These are phyloP conservation scores for Danio choprae DNA, from an alignment of 2,797 vertebrate genomes.

Conservation along the genomic window DNA sequence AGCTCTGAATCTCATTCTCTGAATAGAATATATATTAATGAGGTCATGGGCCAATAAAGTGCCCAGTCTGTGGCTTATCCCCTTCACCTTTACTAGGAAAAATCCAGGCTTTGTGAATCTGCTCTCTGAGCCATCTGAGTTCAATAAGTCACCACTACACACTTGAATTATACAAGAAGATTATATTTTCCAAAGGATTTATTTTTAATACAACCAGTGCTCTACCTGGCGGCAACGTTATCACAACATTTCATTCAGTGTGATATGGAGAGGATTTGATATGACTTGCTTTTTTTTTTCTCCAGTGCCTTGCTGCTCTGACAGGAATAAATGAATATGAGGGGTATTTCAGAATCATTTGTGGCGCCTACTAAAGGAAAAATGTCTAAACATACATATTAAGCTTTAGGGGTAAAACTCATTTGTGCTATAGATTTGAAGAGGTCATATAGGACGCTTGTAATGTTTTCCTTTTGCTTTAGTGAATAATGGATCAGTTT, in stretches of 20 bases:
- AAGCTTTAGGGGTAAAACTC: no score
- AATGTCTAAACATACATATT: neutral
- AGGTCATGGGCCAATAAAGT: conserved; percentile 17
- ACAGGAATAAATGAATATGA: neutral
- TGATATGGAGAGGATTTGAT: conserved; percentile 25
- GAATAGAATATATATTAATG: conserved; percentile 15
- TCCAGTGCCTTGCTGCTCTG: neutral
- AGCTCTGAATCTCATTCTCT: conserved; percentile 7
- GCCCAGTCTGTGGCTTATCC: conserved; percentile 7
- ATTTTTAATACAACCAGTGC: conserved; percentile 17
- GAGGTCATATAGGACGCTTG: no score
- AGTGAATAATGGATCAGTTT: no score
- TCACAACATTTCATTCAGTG: neutral
- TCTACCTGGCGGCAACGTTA: neutral
- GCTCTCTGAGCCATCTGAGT: conserved; percentile 1
- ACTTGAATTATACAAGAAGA: conserved; percentile 29
- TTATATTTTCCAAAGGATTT: conserved; percentile 38
- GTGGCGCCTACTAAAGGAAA: neutral
- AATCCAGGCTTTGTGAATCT: conserved; percentile 30
- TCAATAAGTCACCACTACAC: conserved; percentile 19
- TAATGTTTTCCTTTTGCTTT: no score
- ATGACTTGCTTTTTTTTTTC: neutral
- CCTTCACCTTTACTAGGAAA: conserved; percentile 39
- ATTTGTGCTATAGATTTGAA: no score
- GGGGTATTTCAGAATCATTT: neutral